Percentiles rank a stretch among this genome's conserved stretches.
Conservation (phyloP, 2,888 invertebrate genomes). For the Dynastes tityus region DNA sequence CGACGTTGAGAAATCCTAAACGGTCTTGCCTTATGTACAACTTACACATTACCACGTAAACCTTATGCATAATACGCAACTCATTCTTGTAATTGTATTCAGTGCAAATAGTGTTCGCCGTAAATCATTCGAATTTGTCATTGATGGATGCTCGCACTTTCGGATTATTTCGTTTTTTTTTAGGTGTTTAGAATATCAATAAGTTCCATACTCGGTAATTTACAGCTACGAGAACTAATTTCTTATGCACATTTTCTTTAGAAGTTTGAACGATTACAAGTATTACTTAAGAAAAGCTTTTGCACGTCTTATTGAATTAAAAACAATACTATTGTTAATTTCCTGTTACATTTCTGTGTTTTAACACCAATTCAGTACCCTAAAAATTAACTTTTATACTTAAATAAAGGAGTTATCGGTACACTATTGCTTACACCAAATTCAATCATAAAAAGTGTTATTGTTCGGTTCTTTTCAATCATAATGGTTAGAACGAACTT, state of each 20-base stretch:
- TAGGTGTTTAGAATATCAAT: conserved; percentile 4
- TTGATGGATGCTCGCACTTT: conserved; percentile 25
- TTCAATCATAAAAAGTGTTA: too few relatives aligned
- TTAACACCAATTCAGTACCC: too few relatives aligned
- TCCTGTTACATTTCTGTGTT: too few relatives aligned
- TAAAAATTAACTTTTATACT: too few relatives aligned
- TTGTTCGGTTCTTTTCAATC: too few relatives aligned
- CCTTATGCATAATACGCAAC: background rate
- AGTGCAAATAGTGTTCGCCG: conserved; percentile 13
- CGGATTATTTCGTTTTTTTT: background rate
- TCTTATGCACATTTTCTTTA: background rate
- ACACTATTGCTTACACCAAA: too few relatives aligned
- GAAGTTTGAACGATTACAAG: too few relatives aligned
- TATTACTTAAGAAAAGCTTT: background rate
- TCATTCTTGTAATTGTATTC: conserved; percentile 23
- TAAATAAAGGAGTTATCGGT: too few relatives aligned
- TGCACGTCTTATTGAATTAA: background rate
- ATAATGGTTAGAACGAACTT: too few relatives aligned
- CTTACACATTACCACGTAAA: background rate
- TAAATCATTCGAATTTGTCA: conserved; percentile 31
- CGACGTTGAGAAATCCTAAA: conserved; percentile 19
- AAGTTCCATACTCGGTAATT: background rate
- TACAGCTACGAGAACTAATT: background rate
- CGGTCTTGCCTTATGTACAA: background rate
- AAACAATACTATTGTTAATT: background rate